Base-by-base conservation (phyloP, 2,888 invertebrate genomes). In the Phoronis australis region DNA sequence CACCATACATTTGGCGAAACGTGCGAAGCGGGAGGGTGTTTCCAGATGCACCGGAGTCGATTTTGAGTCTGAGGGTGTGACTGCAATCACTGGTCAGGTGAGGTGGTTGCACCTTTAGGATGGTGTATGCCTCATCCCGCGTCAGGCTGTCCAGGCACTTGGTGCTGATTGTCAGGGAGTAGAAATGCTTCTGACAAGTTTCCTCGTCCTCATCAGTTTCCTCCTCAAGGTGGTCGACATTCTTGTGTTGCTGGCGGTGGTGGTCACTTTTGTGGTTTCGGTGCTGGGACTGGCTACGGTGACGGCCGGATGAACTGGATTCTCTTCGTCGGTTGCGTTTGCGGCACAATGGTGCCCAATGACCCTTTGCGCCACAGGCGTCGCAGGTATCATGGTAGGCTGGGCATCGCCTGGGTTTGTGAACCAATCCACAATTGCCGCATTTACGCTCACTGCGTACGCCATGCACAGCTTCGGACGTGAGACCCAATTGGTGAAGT, bases 11-110 rank as follows among this genome's bases (percentile, higher is more conserved):
- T 27, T 51, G 44, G 3, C 25, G 39, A 18, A 42, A 55, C 26
- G 47, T 42, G 3, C 48, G 31, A 9, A 51, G 23, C 5, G 48
- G 51, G 4, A 56, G 37, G 2, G 45, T 50, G 26, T 54, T 55
- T 4, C 50, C 52, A 5, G 26, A 37, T 18, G 54, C 51, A 12
- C 51, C 51, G 3, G 49, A 49, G 43, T 49, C 52, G 5, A 54
- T 31, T 24, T 55, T 54, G n/a, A 51, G 37, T 25, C 48, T 45
- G 15, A 51, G 25, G 41, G 24, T 39, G 15, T 47, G 47, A 9
- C 20, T 47, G 5, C 27, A 42, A 9, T n/a, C 2, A 5, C n/a
- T 40, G 15, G 23, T 31, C 23, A n/a, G n/a, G n/a, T n/a, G n/a
- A n/a, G 40, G 24, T 18, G 20, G 24, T 37, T 46, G n/a, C 2